phyloP scores from a whole-genome alignment of 2,797 vertebrate species.

The Esox masquinongy region DNA sequence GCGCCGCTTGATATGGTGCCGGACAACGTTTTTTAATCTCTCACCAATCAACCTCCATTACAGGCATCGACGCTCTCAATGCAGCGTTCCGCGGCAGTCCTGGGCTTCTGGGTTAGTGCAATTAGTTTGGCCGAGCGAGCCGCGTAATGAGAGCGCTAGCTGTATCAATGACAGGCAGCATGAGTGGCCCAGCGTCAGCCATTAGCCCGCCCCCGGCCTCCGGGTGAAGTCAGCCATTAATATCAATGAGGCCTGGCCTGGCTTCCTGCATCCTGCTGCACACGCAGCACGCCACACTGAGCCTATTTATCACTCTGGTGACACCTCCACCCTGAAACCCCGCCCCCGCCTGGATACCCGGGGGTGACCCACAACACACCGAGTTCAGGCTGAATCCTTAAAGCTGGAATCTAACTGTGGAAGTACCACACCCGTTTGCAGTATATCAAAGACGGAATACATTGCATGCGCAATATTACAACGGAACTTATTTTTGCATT shows the following conservation, averaged over 20 bases:
- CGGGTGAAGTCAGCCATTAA: slow-evolving; percentile 42
- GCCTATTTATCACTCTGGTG: slow-evolving; percentile 22
- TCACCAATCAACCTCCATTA: slow-evolving; percentile 58
- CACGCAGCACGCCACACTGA: slow-evolving; percentile 6
- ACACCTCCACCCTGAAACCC: background rate
- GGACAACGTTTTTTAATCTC: slow-evolving; percentile 60
- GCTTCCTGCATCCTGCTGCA: slow-evolving; percentile 14
- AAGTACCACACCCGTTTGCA: background rate
- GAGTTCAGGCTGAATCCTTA: background rate
- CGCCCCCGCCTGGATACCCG: background rate
- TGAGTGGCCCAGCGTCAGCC: slow-evolving; percentile 21
- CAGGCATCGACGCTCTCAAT: slow-evolving; percentile 37
- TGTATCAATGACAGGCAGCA: slow-evolving; percentile 42
- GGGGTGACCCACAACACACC: background rate
- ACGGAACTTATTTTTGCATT: no score
- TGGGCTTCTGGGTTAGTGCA: slow-evolving; percentile 55
- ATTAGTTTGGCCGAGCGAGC: slow-evolving; percentile 53
- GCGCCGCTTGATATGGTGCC: slow-evolving; percentile 45
- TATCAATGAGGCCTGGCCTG: slow-evolving; percentile 35
- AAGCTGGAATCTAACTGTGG: background rate
- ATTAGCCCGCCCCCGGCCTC: slow-evolving; percentile 33
- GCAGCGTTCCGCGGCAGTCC: slow-evolving; percentile 18
- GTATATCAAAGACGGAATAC: background rate
- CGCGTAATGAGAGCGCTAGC: slow-evolving; percentile 51
- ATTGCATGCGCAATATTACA: background rate